Evolutionary conservation across 2,797 vertebrate genomes (phyloP).

Genomic region (Takifugu rubripes): DNA sequence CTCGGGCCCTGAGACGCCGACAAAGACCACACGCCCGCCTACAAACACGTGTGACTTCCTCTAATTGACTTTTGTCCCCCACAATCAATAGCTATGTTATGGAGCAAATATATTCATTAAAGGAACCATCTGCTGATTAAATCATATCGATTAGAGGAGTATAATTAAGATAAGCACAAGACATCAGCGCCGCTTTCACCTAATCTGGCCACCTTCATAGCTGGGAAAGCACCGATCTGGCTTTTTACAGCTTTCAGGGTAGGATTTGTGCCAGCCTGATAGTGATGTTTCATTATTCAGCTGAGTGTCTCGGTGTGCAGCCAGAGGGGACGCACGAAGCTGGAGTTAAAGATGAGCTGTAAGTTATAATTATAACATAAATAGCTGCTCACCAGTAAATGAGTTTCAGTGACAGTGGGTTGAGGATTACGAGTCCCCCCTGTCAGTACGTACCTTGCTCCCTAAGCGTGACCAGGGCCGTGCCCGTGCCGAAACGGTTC

Average conservation of each 20-base stretch:
- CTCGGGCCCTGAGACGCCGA: constrained; percentile 38
- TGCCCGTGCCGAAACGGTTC: constrained; percentile 73
- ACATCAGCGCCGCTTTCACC: constrained; percentile 43
- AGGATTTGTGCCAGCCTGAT: constrained; percentile 5
- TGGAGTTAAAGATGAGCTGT: too few species aligned
- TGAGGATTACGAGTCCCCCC: not conserved
- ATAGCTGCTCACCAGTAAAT: too few species aligned
- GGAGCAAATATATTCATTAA: constrained; percentile 78
- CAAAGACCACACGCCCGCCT: constrained; percentile 40
- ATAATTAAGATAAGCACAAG: constrained; percentile 77
- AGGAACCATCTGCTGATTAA: constrained; percentile 78
- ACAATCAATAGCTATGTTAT: constrained; percentile 74
- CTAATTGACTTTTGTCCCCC: constrained; percentile 71
- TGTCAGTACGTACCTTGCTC: constrained; percentile 62
- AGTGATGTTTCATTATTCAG: too few species aligned
- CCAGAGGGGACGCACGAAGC: too few species aligned
- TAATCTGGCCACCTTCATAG: constrained; percentile 34
- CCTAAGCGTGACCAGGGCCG: constrained; percentile 60
- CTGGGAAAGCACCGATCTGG: constrained; percentile 12
- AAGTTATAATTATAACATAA: too few species aligned
- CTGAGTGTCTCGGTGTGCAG: too few species aligned
- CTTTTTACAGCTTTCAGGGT: not conserved
- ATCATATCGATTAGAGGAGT: constrained; percentile 72
- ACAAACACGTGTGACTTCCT: constrained; percentile 59
- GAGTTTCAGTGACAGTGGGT: too few species aligned